Evolutionary conservation across 2,797 vertebrate genomes (phyloP), one percentile per base, ranked within the genome.

Genomic region (Cottoperca gobio): DNA sequence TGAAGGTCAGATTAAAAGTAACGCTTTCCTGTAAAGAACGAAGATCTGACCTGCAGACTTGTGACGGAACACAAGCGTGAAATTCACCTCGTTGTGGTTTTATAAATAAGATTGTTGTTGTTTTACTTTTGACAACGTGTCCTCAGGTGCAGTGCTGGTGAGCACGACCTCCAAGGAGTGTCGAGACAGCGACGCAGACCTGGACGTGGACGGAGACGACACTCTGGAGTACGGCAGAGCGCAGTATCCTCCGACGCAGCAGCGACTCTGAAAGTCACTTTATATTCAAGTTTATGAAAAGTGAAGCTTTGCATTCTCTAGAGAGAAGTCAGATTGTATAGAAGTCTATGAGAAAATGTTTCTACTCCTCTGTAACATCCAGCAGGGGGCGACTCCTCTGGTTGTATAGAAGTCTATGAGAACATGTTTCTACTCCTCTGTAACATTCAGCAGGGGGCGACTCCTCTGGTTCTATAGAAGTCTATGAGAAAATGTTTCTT

Each of bases 181-280:
- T 76, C 96, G 97, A 2, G 98, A 99, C 93, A 99, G 98, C 1
- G 97, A 99, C 0, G 97, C 95, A 0, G 98, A 99, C 90, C 92
- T 99, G 91, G 98, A 99, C 17, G 97, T 99, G 83, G 98, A 99
- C n/a, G 98, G 98, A 76, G 98, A 99, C 0, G 97, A 99, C 85
- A 98, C 97, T 60, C 93, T 98, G 83, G 97, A 98, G 84, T 99
- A 99, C 2, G 98, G 98, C 82, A 95, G 97, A 89, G 96, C 96
- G 57, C 98, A 99, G 98, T 98, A 99, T 99, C 98, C 93, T 97
- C 82, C 43, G 24, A 39, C 12, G 46, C 33, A 26, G 17, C 9
- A 14, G 10, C n/a, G 12, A 2, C 46, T 23, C 50, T 17, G 6
- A 3, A 3, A 33, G 14, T n/a, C 40, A 24, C 24, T 35, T 40